Evolutionary conservation across 1,140 invertebrate species (phyloP), one percentile per base, ranked within the genome.

Genomic region (Caenorhabditis briggsae): DNA sequence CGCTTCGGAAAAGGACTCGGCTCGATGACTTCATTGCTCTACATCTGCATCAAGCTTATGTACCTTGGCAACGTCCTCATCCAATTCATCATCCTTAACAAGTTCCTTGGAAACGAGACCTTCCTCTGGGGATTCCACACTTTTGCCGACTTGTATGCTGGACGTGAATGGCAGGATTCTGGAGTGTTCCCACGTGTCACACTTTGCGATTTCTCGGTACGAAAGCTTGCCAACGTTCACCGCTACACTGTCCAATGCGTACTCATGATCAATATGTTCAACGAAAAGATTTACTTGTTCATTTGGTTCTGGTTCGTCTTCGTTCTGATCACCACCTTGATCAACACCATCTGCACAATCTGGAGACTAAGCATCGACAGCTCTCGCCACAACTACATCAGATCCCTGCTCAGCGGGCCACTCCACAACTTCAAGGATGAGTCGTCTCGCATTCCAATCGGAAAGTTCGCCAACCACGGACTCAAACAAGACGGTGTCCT

Each of bases 21-120:
- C 43, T 94, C 93, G 56, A 94, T 93, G 88, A 92, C 94, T 14
- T 93, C 93, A 0, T 92, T 93, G n/a, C 91, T 94, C 9, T 94
- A 94, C 89, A 90, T 94, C 70, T 91, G 93, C 82, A 92, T 93
- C 74, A 94, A 94, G 87, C 55, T 93, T n/a, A 87, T 93, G 2
- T 93, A 93, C 88, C 90, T 93, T 5, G 78, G 90, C 59, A 94
- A 94, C 86, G 92, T 93, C 23, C 88, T 94, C 41, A 92, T 90
- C 50, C 94, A 94, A 88, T 92, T 94, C 86, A 92, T 93, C 86
- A 90, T 94, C 20, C 89, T 94, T 55, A 93, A 94, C 88, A 91
- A 89, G 20, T 94, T 94, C 90, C 92, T 94, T 82, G 93, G 93
- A 56, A 91, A 90, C 59, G 93, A 93, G 56, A 93, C 93, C 87